Base-by-base conservation (phyloP, 2,113 vertebrate species). In the Boleophthalmus pectinirostris region DNA sequence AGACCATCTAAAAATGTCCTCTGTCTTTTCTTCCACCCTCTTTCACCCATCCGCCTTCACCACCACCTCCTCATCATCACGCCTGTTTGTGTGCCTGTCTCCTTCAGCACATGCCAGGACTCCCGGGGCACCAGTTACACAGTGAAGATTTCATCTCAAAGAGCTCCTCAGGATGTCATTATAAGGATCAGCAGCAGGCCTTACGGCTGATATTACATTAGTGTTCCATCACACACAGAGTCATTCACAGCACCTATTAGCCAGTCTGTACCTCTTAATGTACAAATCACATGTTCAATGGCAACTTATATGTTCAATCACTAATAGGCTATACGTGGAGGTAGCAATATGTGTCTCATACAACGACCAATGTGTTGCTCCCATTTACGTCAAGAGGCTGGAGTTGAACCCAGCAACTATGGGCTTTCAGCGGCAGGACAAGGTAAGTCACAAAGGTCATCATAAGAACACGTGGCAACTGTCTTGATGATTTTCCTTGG, bases 91-190 rank as follows among this genome's bases (percentile, higher is more conserved):
- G 72, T 61, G 68, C 66, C 77, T 67, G 82, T 72, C 82, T 85
- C 75, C 86, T 84, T 85, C 75, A 88, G 82, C 85, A 86, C 85
- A 88, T 88, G 86, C 88, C 89, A 88, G 85, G 75, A 82, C 85
- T 89, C 87, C 92, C 74, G 85, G 75, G 88, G 87, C 79, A 82
- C 69, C 81, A 73, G 83, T 78, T 79, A 78, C 87, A 84, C 75
- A 81, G 81, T n/a, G 56, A 90, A 51, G 85, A 73, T 80, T 77
- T 88, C 54, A 80, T 87, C 77, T 87, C 70, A 82, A 83, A 76
- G 78, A 87, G 64, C 80, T 90, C 89, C 78, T 90, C 67, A 76
- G 89, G 89, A 88, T 80, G 78, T 91, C 86, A 89, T 91, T 89
- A 91, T 82, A 80, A 76, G 77, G 89, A 84, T 89, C 80, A 88